Evolutionary conservation across 2,113 vertebrate genomes (phyloP).

Genomic region (Triplophysa tibetana): DNA sequence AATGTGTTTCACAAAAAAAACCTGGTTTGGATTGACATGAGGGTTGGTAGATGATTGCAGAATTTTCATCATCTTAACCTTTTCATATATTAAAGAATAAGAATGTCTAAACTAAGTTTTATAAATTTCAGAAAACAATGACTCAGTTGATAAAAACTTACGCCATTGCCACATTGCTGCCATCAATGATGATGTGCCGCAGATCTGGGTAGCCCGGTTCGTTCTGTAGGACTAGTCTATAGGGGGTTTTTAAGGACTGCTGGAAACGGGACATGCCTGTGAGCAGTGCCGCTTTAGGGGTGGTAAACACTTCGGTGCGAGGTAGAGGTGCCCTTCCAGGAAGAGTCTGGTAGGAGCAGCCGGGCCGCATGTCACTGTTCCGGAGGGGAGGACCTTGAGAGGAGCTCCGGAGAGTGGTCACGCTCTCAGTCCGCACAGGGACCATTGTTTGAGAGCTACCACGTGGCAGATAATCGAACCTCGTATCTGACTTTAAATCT

Average conservation of each 20-base stretch:
- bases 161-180: constrained; percentile 96
- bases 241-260: constrained; percentile 85
- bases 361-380: constrained; percentile 59
- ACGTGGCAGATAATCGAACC: constrained; percentile 78
- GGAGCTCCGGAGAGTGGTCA: constrained; percentile 73
- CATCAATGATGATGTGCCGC: constrained; percentile 92
- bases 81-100: too few relatives aligned
- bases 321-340: constrained; percentile 59
- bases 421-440: constrained; percentile 72
- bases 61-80: too few relatives aligned
- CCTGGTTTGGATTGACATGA: too few relatives aligned
- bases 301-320: constrained; percentile 52
- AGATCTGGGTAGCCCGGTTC: constrained; percentile 81
- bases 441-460: constrained; percentile 72
- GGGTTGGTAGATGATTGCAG: too few relatives aligned
- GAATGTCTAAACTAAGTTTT: too few relatives aligned
- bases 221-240: constrained; percentile 86
- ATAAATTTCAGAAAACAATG: neutral
- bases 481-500: constrained; percentile 65
- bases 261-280: constrained; percentile 89
- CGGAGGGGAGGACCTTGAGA: constrained; percentile 62
- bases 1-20: too few relatives aligned
- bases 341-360: constrained; percentile 68
- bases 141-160: constrained; percentile 74
- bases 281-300: constrained; percentile 71